Evolutionary conservation across 2,797 vertebrate species (phyloP).

Genomic region (Micromesistius poutassou): DNA sequence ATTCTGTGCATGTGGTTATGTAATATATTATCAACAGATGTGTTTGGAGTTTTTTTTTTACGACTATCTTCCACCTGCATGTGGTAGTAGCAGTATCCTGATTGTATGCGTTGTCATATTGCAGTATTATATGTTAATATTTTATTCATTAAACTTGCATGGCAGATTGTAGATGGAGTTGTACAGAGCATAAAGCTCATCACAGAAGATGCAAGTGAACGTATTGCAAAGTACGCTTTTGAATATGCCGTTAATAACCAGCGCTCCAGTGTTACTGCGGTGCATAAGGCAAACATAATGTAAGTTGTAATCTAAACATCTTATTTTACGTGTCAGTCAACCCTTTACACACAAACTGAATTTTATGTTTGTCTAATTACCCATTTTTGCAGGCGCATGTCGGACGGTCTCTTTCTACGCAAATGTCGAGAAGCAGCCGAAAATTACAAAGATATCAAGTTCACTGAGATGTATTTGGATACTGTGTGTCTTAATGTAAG

Average conservation of each 20-base stretch:
- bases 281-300: slow-evolving; percentile 99
- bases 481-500: slow-evolving; percentile 95
- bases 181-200: slow-evolving; percentile 98
- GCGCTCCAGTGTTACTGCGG: slow-evolving; percentile 88
- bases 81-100: neutral
- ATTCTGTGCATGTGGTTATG: neutral
- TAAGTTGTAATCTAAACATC: slow-evolving; percentile 59
- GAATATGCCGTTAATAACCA: slow-evolving; percentile 94
- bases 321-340: neutral
- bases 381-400: slow-evolving; percentile 84
- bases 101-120: neutral
- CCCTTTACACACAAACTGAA: neutral
- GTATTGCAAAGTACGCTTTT: slow-evolving; percentile 94
- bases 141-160: slow-evolving; percentile 29
- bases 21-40: neutral
- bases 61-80: neutral
- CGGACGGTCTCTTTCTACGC: slow-evolving; percentile 92
- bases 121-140: neutral
- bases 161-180: slow-evolving; percentile 95
- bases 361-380: neutral
- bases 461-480: slow-evolving; percentile 98
- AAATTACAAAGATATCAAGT: slow-evolving; percentile 93
- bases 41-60: neutral
- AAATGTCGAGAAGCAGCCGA: slow-evolving; percentile 96
- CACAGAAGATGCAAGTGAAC: slow-evolving; percentile 88